Percentiles rank a stretch among this genome's conserved stretches.
Evolutionary conservation across 2,113 vertebrate genomes (phyloP).

Genomic region (Chaetodon trifascialis): DNA sequence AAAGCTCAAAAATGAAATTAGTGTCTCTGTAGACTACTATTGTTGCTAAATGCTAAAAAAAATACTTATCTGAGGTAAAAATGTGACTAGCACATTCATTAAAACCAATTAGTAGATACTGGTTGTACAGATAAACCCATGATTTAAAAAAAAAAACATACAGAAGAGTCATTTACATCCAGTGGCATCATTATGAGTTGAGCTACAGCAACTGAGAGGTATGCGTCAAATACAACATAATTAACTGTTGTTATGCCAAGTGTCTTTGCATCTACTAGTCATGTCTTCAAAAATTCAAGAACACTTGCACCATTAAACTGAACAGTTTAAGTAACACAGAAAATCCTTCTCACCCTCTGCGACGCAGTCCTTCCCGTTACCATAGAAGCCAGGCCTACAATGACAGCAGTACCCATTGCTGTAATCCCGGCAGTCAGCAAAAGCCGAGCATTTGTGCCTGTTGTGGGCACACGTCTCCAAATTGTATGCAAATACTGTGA

Average conservation of each 20-base stretch:
- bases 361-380: slow-evolving; percentile 93
- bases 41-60: neutral
- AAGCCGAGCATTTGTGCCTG: slow-evolving; percentile 89
- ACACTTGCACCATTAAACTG: neutral
- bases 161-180: no score
- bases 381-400: slow-evolving; percentile 91
- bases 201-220: no score
- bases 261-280: neutral
- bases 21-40: no score
- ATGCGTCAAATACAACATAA: no score
- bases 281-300: neutral
- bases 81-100: neutral
- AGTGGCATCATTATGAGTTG: no score
- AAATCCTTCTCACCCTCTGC: slow-evolving; percentile 86
- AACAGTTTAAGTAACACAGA: neutral
- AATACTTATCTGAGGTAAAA: neutral
- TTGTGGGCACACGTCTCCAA: slow-evolving; percentile 88
- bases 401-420: slow-evolving; percentile 90
- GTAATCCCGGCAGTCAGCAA: slow-evolving; percentile 90
- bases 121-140: no score
- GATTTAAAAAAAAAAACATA: no score
- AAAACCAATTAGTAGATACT: neutral
- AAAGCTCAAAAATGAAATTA: neutral
- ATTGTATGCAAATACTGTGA: slow-evolving; percentile 91
- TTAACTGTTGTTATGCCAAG: no score